A percentile compares a stretch with the other conserved stretches of the same genome.
phyloP scores from a whole-genome alignment of 2,888 invertebrate species.

The Orthosia incerta region DNA sequence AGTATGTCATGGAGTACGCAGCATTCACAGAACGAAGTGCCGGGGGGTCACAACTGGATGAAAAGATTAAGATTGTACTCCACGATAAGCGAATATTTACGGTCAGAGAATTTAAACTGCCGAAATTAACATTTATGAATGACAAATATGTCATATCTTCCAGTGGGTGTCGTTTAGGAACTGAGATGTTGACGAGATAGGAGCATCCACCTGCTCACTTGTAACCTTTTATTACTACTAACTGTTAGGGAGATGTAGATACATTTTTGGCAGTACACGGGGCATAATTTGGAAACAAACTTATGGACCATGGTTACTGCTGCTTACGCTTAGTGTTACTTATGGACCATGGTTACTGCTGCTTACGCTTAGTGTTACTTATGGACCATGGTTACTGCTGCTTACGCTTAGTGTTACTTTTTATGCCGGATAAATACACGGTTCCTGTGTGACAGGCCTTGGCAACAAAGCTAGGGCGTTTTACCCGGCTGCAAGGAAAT shows the following conservation, averaged over 20 bases:
- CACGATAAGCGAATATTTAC: conserved; percentile 57
- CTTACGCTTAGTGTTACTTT: not conserved
- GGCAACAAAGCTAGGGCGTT: not conserved
- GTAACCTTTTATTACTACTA: conserved; percentile 4
- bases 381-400: not conserved
- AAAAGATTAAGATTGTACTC: conserved; percentile 56
- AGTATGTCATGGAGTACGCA: conserved; percentile 28
- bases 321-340: not conserved
- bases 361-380: not conserved
- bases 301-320: not conserved
- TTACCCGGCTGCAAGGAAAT: no score
- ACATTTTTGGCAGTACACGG: not conserved
- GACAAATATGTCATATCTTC: conserved; percentile 54
- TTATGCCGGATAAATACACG: not conserved
- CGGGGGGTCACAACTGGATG: conserved; percentile 54
- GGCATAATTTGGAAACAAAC: not conserved
- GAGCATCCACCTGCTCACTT: conserved; percentile 49
- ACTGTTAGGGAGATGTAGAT: conserved; percentile 5
- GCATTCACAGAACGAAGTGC: conserved; percentile 54
- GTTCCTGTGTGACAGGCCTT: not conserved
- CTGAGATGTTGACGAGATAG: conserved; percentile 45
- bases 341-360: not conserved
- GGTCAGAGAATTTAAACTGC: conserved; percentile 56
- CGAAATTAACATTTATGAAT: conserved; percentile 66
- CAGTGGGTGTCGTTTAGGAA: conserved; percentile 60